Evolutionary conservation across 2,888 invertebrate genomes (phyloP), one percentile per base, ranked within the genome.

Genomic region (Ectropis crepuscularia): DNA sequence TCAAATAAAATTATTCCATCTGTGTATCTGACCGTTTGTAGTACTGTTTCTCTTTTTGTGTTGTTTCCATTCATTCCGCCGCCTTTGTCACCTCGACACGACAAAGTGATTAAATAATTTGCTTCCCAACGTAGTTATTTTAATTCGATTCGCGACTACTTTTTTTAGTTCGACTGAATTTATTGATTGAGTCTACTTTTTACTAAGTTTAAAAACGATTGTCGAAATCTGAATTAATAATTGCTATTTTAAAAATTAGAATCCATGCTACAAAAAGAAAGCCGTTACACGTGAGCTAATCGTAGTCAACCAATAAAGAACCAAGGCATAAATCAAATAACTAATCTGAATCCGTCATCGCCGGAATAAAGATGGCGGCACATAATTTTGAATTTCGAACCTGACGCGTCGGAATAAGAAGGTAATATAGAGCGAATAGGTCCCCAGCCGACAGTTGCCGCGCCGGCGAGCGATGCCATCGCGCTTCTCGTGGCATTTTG

Each of bases 321-420:
- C 65, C 71, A 72, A 70, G 65, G 69, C 76, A 79, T 83, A 81
- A 80, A 83, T 85, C 85, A 82, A 75, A 75, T 66, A 68, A 67
- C 71, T 77, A 79, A 83, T 83, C 81, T 84, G 83, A 85, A 85
- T 85, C 80, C 80, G 87, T 88, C 88, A 85, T 81, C 86, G 79
- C 75, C 63, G 72, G 74, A 80, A 78, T 81, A 81, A 86, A 85
- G 81, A 86, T 85, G 85, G 86, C 82, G 80, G 67, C 68, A 67
- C 65, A 70, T 81, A 83, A 83, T 87, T 87, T 84, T 75, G 79
- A 84, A 83, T 81, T 84, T 82, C 73, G 75, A 76, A 78, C 77
- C 73, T 75, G 74, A 75, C 75, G 74, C 80, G 76, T 75, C 74
- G 72, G 79, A 81, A 70, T 66, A 67, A 80, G 85, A 82, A 83